phyloP scores from a whole-genome alignment of 2,797 vertebrate species.

The Lutjanus argentimaculatus region DNA sequence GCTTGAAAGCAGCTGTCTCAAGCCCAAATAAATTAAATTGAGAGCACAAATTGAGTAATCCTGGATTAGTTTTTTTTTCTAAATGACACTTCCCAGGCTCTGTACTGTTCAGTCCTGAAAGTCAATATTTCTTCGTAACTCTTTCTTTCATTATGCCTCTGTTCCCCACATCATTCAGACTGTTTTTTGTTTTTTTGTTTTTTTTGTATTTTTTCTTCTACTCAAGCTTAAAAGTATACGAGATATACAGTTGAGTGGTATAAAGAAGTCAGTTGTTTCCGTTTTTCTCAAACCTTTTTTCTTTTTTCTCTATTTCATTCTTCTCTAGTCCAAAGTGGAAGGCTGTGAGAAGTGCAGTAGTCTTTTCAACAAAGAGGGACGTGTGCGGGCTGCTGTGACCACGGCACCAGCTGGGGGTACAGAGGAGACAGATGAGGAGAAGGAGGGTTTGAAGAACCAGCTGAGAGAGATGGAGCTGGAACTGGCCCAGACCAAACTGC shows the following conservation, averaged over 20 bases:
- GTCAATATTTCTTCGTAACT: background rate
- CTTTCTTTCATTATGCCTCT: background rate
- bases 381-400: constrained; percentile 84
- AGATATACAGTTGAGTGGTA: background rate
- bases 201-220: too few species aligned
- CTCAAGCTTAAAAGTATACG: too few species aligned
- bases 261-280: background rate
- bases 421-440: constrained; percentile 95
- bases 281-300: background rate
- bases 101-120: background rate
- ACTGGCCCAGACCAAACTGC: constrained; percentile 97
- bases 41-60: background rate
- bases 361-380: constrained; percentile 96
- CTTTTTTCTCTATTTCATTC: background rate
- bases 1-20: background rate
- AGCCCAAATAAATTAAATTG: background rate
- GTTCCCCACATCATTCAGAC: too few species aligned
- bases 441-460: constrained; percentile 95
- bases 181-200: too few species aligned
- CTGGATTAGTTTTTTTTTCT: background rate
- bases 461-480: constrained; percentile 99
- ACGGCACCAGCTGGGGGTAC: constrained; percentile 75
- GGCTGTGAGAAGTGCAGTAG: constrained; percentile 96
- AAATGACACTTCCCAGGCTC: background rate
- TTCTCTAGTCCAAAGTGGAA: constrained; percentile 92